A percentile compares a stretch with the other conserved stretches of the same genome.
phyloP scores from a whole-genome alignment of 2,113 vertebrate genomes.

The Notechis scutatus region DNA sequence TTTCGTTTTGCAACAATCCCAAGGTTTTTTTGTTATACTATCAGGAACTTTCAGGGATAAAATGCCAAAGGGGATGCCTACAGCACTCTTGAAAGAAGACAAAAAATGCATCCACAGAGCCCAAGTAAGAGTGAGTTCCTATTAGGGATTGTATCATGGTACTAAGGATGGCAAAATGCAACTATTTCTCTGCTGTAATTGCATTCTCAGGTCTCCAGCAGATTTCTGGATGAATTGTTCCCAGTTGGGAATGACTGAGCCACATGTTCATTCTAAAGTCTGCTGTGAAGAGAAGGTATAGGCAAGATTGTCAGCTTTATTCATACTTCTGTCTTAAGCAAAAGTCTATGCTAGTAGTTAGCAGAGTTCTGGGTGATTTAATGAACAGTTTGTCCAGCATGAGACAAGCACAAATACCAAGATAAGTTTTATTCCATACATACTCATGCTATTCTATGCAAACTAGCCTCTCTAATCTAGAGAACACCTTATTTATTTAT shows the following conservation, averaged over 20 bases:
- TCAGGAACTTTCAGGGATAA: not conserved
- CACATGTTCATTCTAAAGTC: not conserved
- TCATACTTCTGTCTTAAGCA: not conserved
- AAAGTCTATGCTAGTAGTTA: not conserved
- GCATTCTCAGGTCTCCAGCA: not conserved
- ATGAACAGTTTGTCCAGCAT: not conserved
- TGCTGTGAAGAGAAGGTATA: not conserved
- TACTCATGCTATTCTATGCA: not conserved
- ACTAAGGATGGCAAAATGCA: not conserved
- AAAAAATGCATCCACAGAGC: not conserved
- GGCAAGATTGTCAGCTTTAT: not conserved
- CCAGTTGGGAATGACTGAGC: not conserved
- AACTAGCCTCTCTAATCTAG: not conserved
- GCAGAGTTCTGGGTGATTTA: not conserved
- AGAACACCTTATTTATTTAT: no score
- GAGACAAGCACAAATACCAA: not conserved
- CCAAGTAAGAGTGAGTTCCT: not conserved
- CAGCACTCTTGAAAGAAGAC: not conserved
- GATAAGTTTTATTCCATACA: not conserved
- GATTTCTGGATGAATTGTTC: not conserved
- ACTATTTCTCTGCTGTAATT: not conserved
- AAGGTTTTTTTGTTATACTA: not conserved
- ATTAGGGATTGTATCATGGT: not conserved
- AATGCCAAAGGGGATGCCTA: not conserved
- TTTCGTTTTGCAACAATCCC: not conserved